Conservation (phyloP, 2,113 vertebrate species). For the Cavia aperea region DNA sequence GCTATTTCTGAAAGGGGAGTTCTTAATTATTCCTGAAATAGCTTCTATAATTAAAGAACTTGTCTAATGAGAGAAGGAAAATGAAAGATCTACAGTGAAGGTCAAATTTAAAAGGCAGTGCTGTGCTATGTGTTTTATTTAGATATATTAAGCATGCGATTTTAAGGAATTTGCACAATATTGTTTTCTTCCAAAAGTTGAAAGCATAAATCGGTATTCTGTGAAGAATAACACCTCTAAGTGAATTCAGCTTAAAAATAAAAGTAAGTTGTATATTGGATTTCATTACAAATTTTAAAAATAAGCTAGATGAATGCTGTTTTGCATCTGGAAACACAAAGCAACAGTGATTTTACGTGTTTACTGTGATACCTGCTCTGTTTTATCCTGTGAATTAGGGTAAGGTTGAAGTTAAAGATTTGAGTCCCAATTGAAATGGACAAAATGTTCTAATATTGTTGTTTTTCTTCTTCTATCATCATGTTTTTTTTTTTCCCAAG, state of each 20-base stretch:
- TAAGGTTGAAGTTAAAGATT: background rate
- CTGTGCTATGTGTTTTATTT: background rate
- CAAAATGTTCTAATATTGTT: fast-evolving
- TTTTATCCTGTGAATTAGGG: background rate
- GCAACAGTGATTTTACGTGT: background rate
- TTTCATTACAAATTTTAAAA: background rate
- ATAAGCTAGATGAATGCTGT: background rate
- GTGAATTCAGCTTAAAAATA: background rate
- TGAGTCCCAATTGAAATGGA: background rate
- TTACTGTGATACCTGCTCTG: background rate
- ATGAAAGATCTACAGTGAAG: background rate
- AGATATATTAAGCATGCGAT: background rate
- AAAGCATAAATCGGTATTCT: background rate
- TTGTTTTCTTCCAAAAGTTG: background rate
- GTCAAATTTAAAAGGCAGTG: background rate
- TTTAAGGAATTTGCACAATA: background rate
- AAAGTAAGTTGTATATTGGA: background rate
- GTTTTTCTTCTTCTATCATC: background rate
- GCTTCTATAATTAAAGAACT: slow-evolving; percentile 39
- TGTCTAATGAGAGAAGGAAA: background rate
- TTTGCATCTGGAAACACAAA: background rate
- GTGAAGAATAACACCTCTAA: background rate
- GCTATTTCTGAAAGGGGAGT: slow-evolving; percentile 6
- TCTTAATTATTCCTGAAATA: slow-evolving; percentile 54
- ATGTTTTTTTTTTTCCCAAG: background rate